These are phyloP conservation scores for Netelia fuscicornis DNA, from an alignment of 2,888 invertebrate species.

Conservation along the genomic window DNA sequence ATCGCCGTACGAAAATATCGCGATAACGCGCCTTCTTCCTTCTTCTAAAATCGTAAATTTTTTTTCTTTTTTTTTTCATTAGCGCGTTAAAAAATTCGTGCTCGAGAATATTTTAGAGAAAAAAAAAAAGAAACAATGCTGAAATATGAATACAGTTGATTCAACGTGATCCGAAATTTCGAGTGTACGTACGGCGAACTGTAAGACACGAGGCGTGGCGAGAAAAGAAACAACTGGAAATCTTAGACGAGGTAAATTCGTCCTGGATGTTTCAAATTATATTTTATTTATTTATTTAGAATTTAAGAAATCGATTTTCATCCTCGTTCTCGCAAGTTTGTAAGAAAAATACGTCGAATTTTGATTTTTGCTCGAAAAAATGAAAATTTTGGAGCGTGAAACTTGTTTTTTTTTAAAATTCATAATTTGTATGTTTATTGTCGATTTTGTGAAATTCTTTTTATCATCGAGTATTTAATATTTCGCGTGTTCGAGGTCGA, in stretches of 20 bases:
- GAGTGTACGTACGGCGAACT: constrained; percentile 31
- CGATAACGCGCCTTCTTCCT: not conserved
- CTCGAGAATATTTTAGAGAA: not conserved
- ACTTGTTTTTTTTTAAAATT: not conserved
- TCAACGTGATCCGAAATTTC: constrained; percentile 48
- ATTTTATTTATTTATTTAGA: not conserved
- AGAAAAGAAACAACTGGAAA: constrained; percentile 51
- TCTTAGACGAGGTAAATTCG: constrained; percentile 61
- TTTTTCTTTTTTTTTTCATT: not conserved
- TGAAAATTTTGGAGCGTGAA: not conserved
- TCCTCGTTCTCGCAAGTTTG: not conserved
- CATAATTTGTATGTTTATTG: too few relatives aligned
- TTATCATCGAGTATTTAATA: not conserved
- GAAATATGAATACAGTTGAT: constrained; percentile 29
- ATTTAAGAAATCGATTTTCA: not conserved
- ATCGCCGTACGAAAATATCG: not conserved
- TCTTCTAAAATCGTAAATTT: not conserved
- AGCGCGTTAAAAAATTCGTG: too few relatives aligned
- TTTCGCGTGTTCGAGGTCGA: constrained; percentile 11
- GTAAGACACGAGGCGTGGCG: constrained; percentile 51
- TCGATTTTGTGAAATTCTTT: not conserved
- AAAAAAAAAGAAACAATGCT: not conserved
- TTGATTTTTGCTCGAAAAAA: not conserved
- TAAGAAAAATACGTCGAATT: not conserved
- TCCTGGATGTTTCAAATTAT: constrained; percentile 5